These are phyloP conservation scores for human (Homo sapiens) DNA, from an alignment of 2,113 vertebrate species.

Conservation along the genomic window DNA sequence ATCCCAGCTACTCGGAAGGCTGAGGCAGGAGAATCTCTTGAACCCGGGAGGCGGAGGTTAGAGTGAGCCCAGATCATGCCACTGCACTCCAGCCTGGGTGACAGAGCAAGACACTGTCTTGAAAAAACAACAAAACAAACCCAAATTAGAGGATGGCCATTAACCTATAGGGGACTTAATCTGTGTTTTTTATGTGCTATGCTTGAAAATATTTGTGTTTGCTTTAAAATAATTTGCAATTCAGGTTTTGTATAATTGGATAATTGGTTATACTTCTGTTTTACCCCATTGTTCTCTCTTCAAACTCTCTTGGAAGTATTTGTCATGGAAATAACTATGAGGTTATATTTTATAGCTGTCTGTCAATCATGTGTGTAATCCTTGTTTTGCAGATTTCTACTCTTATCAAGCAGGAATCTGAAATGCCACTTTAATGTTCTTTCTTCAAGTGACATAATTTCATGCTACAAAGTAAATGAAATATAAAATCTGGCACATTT, in stretches of 20 bases:
- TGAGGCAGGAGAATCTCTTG: too few species aligned
- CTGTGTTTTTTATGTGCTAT: background rate
- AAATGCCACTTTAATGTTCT: background rate
- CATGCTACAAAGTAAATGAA: background rate
- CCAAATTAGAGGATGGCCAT: background rate
- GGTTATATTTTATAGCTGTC: background rate
- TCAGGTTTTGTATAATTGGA: background rate
- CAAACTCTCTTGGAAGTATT: background rate
- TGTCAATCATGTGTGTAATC: background rate
- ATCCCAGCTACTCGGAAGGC: too few species aligned
- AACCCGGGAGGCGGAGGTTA: too few species aligned
- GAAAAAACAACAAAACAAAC: too few species aligned
- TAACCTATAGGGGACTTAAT: background rate
- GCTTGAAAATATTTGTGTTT: background rate
- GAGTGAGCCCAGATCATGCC: too few species aligned
- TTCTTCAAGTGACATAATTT: constrained; percentile 11
- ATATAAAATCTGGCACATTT: constrained; percentile 1
- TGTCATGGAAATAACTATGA: constrained; percentile 2
- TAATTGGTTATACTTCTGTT: background rate
- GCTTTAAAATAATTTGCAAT: background rate
- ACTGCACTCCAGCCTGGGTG: too few species aligned
- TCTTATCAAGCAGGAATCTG: background rate
- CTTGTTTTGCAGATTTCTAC: background rate
- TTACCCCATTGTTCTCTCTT: background rate
- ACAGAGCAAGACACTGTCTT: too few species aligned